A percentile compares a stretch with the other conserved stretches of the same genome.
These are phyloP conservation scores for Chamaea fasciata DNA, from an alignment of 2,113 vertebrate species.

Conservation along the genomic window DNA sequence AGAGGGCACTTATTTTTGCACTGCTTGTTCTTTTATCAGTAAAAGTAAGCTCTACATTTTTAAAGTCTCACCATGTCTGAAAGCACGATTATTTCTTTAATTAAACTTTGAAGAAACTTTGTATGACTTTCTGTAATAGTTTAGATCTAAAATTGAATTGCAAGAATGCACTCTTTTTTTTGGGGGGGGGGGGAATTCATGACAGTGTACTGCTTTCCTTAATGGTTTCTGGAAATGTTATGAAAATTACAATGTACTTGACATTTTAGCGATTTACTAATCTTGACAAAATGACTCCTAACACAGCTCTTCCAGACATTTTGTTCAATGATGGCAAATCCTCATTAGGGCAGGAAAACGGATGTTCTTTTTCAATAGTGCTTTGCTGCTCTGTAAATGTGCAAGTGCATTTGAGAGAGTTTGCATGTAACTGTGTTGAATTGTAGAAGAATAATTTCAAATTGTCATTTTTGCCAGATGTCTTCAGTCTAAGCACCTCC, in stretches of 20 bases:
- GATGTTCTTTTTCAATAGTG: neutral
- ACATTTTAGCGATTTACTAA: neutral
- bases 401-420: neutral
- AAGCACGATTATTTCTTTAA: neutral
- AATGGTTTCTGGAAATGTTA: neutral
- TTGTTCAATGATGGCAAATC: neutral
- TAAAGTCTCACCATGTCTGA: neutral
- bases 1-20: slow-evolving; percentile 19
- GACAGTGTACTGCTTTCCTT: neutral
- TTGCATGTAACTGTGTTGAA: neutral
- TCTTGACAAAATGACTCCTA: neutral
- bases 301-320: neutral
- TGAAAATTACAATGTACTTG: neutral
- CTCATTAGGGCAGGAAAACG: neutral
- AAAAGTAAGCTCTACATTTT: neutral
- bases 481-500: neutral
- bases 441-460: neutral
- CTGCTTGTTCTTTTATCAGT: neutral
- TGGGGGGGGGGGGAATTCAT: neutral
- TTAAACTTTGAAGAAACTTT: neutral
- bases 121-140: neutral
- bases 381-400: neutral
- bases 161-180: neutral
- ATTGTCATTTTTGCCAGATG: neutral
- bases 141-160: neutral